Base-by-base conservation (phyloP, 2,113 vertebrate genomes). In the Nesoenas mayeri region DNA sequence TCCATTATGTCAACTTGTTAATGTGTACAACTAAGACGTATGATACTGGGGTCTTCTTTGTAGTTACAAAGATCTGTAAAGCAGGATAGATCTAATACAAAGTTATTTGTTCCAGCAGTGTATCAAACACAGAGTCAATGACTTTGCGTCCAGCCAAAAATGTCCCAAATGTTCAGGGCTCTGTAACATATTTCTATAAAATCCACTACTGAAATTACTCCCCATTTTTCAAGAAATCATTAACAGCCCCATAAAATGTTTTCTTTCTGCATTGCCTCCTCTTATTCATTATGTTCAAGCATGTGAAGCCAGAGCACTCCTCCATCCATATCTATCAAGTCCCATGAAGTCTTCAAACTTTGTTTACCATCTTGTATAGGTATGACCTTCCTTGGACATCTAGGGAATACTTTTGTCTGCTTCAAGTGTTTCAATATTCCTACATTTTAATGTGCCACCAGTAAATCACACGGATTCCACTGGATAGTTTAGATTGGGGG, bases 401-500 rank as follows among this genome's bases (percentile, higher is more conserved):
- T 10, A 60, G 3, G 20, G 2, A 6, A 57, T 7, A 53, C 4
- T 65, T 92, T 79, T 57, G 1, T 50, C 26, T 75, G 25, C 32
- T 60, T 64, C 5, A 51, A 56, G 29, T 34, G 2, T 57, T 69
- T 57, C 9, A 44, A 11, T 28, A 9, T 61, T 65, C 13, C 11
- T 80, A 11, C 5, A 38, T 40, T 83, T 65, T 77, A 67, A 77
- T 38, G 17, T 26, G 5, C 3, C 44, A 79, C 20, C 47, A 56
- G 26, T 60, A 84, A 80, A 81, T 4, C 21, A 29, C 17, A 32
- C 1, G 1, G 15, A 79, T 85, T 92, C 85, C 13, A 58, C 31
- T 74, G 8, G 1, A 4, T 20, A 53, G 3, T 34, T 34, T 29
- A 42, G 2, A 2, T 6, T 70, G 26, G 3, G 1, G 3, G 4